A percentile compares a stretch with the other conserved stretches of the same genome.
phyloP scores from a whole-genome alignment of 2,888 invertebrate genomes.

The Balanococcus diminutus region DNA sequence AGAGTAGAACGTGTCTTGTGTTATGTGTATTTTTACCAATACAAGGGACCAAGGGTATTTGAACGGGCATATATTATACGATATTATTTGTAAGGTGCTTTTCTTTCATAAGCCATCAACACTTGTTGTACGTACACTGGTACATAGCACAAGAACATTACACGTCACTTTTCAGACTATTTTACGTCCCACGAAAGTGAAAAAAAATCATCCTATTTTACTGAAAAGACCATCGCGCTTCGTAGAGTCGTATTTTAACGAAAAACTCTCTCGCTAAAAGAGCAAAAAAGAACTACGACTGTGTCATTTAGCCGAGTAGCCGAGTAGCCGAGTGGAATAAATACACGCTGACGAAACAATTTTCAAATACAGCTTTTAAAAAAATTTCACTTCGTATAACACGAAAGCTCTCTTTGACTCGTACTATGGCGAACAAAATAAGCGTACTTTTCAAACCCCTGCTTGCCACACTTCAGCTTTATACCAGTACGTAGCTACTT shows the following conservation, averaged over 20 bases:
- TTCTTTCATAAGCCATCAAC: not conserved
- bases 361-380: not conserved
- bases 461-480: not conserved
- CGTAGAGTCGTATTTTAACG: not conserved
- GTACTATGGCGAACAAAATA: not conserved
- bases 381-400: not conserved
- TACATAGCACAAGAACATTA: not conserved
- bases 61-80: slow-evolving; percentile 1
- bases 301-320: not conserved
- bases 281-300: not conserved
- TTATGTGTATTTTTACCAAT: slow-evolving; percentile 26
- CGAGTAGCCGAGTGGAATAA: slow-evolving; percentile 30
- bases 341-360: slow-evolving; percentile 37
- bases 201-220: not conserved
- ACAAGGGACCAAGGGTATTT: too few species aligned
- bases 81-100: slow-evolving; percentile 21
- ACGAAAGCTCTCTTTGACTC: not conserved
- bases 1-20: not conserved
- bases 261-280: not conserved
- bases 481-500: too few species aligned
- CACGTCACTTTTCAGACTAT: not conserved
- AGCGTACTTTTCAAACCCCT: not conserved
- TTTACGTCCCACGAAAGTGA: not conserved
- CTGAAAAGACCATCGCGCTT: not conserved
- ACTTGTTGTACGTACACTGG: not conserved